Conservation (phyloP, 92 coral and sea anemone genomes). For the Umimayanthus chanpuru region DNA sequence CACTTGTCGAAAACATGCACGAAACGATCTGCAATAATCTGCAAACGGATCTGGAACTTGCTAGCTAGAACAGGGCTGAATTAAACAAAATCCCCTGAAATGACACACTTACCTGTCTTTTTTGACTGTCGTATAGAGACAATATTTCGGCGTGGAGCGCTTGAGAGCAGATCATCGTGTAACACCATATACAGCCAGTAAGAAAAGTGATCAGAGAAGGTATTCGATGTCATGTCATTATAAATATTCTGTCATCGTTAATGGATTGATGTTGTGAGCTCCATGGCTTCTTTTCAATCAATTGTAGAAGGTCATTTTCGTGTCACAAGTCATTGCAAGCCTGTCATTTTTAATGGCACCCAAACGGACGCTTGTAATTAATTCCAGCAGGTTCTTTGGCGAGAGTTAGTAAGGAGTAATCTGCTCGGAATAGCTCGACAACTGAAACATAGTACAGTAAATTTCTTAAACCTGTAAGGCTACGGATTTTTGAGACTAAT, state of each 20-base stretch:
- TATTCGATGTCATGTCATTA: conserved; percentile 29
- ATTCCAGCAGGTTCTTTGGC: not conserved
- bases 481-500: no score
- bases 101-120: conserved; percentile 33
- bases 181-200: conserved; percentile 5
- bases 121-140: conserved; percentile 19
- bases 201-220: conserved; percentile 37
- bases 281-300: conserved; percentile 17
- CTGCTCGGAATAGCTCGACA: not conserved
- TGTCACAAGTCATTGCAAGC: conserved; percentile 14
- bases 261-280: conserved; percentile 29
- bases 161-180: conserved; percentile 32
- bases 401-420: not conserved
- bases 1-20: not conserved
- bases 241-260: conserved; percentile 45
- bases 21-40: not conserved
- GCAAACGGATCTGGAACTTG: not conserved
- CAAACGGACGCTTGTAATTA: not conserved
- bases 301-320: conserved; percentile 5
- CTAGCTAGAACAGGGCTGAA: not conserved
- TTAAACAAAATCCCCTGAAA: not conserved
- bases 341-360: conserved; percentile 28
- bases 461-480: not conserved
- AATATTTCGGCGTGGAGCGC: conserved; percentile 24
- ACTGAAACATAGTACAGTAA: not conserved